Conservation (phyloP, 2,797 vertebrate genomes). For the Rhabdomys pumilio region DNA sequence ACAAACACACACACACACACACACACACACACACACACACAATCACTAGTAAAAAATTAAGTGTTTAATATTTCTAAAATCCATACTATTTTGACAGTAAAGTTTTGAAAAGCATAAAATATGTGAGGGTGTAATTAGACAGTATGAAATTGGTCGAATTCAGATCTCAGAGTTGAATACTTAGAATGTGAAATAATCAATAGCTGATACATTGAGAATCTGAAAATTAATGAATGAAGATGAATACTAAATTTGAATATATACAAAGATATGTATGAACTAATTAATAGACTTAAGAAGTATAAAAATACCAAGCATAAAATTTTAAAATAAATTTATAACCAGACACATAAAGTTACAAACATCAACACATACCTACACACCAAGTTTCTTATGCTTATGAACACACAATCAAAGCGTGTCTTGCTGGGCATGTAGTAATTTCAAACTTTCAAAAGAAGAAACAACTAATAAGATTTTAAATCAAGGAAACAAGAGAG, state of each 20-base stretch:
- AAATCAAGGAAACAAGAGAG: not conserved
- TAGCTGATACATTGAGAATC: not conserved
- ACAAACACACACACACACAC: no score
- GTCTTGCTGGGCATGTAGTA: fast-evolving
- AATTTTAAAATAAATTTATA: not conserved
- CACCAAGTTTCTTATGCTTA: not conserved
- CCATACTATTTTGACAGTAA: not conserved
- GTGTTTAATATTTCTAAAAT: not conserved
- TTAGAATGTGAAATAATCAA: not conserved
- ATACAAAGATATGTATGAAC: not conserved
- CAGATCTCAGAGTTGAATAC: not conserved
- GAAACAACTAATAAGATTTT: not conserved
- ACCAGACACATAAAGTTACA: not conserved
- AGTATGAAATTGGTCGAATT: not conserved
- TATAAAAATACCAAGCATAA: not conserved
- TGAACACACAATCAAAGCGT: not conserved
- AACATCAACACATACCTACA: not conserved
- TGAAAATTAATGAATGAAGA: not conserved
- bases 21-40: no score
- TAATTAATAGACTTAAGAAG: not conserved
- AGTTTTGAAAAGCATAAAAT: not conserved
- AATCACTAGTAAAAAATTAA: not conserved
- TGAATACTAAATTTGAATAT: not conserved
- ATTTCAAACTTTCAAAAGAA: not conserved
- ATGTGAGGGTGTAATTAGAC: not conserved